A percentile compares a stretch with the other conserved stretches of the same genome.
phyloP scores from a whole-genome alignment of 2,888 invertebrate species.

The Monoplex corrugatus region DNA sequence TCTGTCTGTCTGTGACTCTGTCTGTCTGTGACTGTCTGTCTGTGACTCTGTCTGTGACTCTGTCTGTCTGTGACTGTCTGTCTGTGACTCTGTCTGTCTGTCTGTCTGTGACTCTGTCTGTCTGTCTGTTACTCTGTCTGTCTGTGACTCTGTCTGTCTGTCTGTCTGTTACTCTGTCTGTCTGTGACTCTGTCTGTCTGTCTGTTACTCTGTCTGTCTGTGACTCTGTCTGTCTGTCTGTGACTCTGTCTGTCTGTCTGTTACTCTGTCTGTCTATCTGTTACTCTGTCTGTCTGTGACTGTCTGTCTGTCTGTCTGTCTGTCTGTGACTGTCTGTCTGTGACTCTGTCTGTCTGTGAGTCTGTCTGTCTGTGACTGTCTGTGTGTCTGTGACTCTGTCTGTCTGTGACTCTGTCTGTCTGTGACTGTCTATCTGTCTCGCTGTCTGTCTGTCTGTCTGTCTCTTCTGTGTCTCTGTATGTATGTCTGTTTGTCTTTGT shows the following conservation, averaged over 20 bases:
- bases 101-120: neutral
- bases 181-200: neutral
- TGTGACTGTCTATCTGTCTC: neutral
- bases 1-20: neutral
- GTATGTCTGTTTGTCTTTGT: neutral
- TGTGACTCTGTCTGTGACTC: neutral
- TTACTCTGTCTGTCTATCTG: neutral
- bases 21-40: constrained; percentile 9
- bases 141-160: neutral
- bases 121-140: neutral
- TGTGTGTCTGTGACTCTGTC: neutral
- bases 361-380: neutral
- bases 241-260: neutral
- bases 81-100: neutral
- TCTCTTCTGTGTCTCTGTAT: neutral
- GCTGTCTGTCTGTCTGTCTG: neutral
- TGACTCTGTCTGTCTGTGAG: constrained; percentile 5
- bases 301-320: neutral
- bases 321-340: neutral
- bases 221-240: neutral
- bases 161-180: neutral
- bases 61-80: neutral
- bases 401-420: neutral
- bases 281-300: neutral
- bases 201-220: neutral